These are phyloP conservation scores for Rhagologus leucostigma DNA, from an alignment of 2,113 vertebrate species.

Conservation along the genomic window DNA sequence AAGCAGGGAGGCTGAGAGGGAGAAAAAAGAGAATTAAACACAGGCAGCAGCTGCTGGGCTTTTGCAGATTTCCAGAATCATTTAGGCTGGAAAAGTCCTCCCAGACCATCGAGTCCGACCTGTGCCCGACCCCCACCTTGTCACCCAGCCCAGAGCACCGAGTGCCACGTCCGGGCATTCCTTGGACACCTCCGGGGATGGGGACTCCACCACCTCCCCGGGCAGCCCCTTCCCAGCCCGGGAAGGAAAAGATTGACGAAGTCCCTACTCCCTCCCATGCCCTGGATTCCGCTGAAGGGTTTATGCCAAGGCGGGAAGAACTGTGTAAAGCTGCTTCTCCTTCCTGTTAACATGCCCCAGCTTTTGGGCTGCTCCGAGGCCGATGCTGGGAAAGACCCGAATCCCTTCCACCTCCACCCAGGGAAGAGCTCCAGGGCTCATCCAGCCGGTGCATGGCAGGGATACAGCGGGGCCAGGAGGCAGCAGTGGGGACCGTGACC, in stretches of 20 bases:
- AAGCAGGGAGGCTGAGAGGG: constrained; percentile 28
- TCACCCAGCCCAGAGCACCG: not conserved
- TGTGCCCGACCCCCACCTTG: fast-evolving
- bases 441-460: not conserved
- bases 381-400: not conserved
- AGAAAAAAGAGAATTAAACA: not conserved
- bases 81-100: not conserved
- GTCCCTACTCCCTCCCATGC: not conserved
- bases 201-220: not conserved
- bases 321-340: not conserved
- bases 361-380: fast-evolving
- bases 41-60: not conserved
- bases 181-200: not conserved
- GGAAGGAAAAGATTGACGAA: not conserved
- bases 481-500: not conserved
- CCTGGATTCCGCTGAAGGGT: not conserved
- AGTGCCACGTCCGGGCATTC: fast-evolving
- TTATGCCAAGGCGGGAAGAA: not conserved
- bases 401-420: too few relatives aligned
- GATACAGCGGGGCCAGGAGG: not conserved
- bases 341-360: fast-evolving
- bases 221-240: not conserved
- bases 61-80: not conserved
- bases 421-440: not conserved
- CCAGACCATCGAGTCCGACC: fast-evolving